phyloP scores from a whole-genome alignment of 1,140 invertebrate species.

The Drosophila elegans region DNA sequence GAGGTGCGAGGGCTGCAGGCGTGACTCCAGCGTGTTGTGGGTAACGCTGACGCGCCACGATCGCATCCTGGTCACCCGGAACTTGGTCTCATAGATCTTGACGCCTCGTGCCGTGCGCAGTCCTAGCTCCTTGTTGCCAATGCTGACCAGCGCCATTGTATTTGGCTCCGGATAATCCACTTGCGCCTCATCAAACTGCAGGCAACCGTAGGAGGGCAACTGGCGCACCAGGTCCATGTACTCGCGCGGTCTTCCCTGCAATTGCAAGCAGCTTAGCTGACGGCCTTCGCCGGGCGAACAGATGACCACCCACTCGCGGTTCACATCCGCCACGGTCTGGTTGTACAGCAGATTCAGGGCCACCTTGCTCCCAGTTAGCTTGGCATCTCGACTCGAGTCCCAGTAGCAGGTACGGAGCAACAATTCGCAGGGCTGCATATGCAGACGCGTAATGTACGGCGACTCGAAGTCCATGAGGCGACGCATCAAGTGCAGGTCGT shows the following conservation, averaged over 20 bases:
- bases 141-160: slow-evolving; percentile 89
- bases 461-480: slow-evolving; percentile 98
- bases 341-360: slow-evolving; percentile 94
- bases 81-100: slow-evolving; percentile 90
- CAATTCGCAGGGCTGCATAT: slow-evolving; percentile 88
- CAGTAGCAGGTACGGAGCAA: slow-evolving; percentile 94
- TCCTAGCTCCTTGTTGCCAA: slow-evolving; percentile 92
- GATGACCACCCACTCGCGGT: slow-evolving; percentile 94
- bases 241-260: slow-evolving; percentile 92
- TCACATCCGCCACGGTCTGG: slow-evolving; percentile 94
- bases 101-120: slow-evolving; percentile 86
- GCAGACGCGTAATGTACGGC: slow-evolving; percentile 93
- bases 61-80: slow-evolving; percentile 97
- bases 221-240: slow-evolving; percentile 93
- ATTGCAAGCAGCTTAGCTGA: slow-evolving; percentile 89
- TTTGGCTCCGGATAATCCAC: slow-evolving; percentile 90
- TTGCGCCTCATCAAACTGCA: slow-evolving; percentile 86
- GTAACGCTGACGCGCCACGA: slow-evolving; percentile 98
- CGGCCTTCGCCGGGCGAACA: slow-evolving; percentile 89
- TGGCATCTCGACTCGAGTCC: slow-evolving; percentile 93
- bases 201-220: slow-evolving; percentile 94
- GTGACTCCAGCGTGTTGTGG: slow-evolving; percentile 87
- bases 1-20: slow-evolving; percentile 62
- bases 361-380: slow-evolving; percentile 91
- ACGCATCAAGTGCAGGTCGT: slow-evolving; percentile 90